Evolutionary conservation across 2,113 vertebrate genomes (phyloP).

Genomic region (Chlorodrepanis virens): DNA sequence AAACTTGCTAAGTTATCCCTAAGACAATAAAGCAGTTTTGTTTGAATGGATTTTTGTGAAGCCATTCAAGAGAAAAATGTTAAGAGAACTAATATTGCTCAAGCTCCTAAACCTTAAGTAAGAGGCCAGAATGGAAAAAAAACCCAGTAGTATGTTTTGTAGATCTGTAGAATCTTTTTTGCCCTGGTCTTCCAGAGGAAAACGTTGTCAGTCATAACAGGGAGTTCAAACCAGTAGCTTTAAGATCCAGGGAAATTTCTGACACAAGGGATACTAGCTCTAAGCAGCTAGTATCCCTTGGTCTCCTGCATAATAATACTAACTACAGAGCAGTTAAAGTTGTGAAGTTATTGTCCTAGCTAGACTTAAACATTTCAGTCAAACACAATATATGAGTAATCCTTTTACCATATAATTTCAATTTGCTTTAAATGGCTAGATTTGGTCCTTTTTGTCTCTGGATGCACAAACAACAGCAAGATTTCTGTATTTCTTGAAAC

Average conservation of each 20-base stretch:
- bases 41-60: not conserved
- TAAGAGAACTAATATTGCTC: not conserved
- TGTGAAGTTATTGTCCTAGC: not conserved
- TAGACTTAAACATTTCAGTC: not conserved
- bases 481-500: not conserved
- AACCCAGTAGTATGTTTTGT: not conserved
- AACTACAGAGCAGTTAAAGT: not conserved
- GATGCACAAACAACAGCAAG: not conserved
- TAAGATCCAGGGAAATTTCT: not conserved
- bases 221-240: not conserved
- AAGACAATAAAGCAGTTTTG: not conserved
- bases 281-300: not conserved
- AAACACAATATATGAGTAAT: not conserved
- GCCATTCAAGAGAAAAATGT: not conserved
- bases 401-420: not conserved
- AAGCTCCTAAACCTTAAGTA: not conserved
- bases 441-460: not conserved
- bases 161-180: not conserved
- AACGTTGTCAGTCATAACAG: rapidly evolving
- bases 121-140: not conserved
- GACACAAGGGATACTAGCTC: not conserved
- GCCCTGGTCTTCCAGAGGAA: not conserved
- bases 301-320: too few relatives aligned
- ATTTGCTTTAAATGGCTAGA: not conserved
- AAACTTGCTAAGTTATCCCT: not conserved